Percentiles rank a stretch among this genome's conserved stretches.
Conservation (phyloP, 2,888 invertebrate genomes). For the Ormia ochracea region DNA sequence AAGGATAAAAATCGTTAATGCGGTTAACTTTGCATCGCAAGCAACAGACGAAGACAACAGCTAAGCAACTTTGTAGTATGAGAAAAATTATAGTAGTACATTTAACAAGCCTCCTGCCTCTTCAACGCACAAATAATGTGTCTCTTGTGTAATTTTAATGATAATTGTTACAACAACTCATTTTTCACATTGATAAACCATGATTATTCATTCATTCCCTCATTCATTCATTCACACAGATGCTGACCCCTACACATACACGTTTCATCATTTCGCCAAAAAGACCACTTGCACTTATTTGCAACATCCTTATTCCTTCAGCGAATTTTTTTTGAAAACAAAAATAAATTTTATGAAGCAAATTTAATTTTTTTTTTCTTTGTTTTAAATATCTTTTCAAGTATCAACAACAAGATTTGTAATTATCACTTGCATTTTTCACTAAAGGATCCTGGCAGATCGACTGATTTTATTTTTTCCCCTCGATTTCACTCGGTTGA, state of each 20-base stretch:
- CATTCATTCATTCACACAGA: neutral
- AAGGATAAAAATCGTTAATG: neutral
- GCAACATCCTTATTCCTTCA: constrained; percentile 6
- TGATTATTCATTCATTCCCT: constrained; percentile 48
- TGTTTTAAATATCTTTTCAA: constrained; percentile 38
- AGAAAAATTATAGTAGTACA: constrained; percentile 30
- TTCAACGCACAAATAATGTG: constrained; percentile 46
- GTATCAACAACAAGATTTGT: constrained; percentile 63
- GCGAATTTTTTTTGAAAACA: neutral
- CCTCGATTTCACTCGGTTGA: neutral
- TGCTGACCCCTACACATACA: constrained; percentile 6
- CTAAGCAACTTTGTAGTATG: neutral
- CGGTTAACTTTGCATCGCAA: neutral
- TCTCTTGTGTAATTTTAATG: constrained; percentile 67
- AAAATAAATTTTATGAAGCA: neutral
- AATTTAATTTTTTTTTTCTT: constrained; percentile 25
- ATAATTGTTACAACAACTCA: constrained; percentile 72
- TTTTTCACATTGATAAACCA: constrained; percentile 67
- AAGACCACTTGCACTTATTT: neutral
- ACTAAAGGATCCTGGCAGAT: constrained; percentile 57
- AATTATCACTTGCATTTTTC: constrained; percentile 64
- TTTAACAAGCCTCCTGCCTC: constrained; percentile 39
- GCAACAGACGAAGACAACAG: neutral
- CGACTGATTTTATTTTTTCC: constrained; percentile 3
- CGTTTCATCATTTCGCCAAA: neutral